Conservation (phyloP, 2,113 vertebrate genomes). For the Xiphophorus hellerii region DNA sequence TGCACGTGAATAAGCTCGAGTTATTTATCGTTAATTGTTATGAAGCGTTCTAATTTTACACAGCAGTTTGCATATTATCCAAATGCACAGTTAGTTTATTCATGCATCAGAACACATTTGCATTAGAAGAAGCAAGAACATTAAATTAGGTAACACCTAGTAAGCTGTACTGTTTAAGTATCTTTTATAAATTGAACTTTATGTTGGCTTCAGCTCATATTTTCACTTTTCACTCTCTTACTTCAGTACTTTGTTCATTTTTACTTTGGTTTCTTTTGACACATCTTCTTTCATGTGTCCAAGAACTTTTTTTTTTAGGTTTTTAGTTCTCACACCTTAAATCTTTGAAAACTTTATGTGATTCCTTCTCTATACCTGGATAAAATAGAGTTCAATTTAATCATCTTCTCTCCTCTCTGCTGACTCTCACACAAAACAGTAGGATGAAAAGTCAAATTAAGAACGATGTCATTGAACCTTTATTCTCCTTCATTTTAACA, state of each 20-base stretch:
- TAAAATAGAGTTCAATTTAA: neutral
- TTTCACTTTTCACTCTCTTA: neutral
- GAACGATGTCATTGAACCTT: no score
- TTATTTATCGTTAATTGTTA: neutral
- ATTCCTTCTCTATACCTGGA: neutral
- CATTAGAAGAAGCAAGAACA: neutral
- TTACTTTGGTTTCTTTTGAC: neutral
- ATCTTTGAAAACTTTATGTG: neutral
- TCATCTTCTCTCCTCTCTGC: neutral
- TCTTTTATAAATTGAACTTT: neutral
- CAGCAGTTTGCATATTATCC: neutral
- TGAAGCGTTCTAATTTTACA: neutral
- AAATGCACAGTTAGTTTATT: neutral
- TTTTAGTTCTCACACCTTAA: neutral
- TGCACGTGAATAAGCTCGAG: neutral
- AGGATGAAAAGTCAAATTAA: no score
- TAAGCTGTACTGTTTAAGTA: neutral
- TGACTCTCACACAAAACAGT: neutral
- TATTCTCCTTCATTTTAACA: no score
- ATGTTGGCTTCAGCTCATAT: neutral
- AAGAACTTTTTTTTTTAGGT: neutral
- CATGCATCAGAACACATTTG: neutral
- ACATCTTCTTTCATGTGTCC: neutral
- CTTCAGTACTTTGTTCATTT: neutral
- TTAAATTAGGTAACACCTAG: neutral